Conservation (phyloP, 2,113 vertebrate genomes). For the Clarias magur region DNA sequence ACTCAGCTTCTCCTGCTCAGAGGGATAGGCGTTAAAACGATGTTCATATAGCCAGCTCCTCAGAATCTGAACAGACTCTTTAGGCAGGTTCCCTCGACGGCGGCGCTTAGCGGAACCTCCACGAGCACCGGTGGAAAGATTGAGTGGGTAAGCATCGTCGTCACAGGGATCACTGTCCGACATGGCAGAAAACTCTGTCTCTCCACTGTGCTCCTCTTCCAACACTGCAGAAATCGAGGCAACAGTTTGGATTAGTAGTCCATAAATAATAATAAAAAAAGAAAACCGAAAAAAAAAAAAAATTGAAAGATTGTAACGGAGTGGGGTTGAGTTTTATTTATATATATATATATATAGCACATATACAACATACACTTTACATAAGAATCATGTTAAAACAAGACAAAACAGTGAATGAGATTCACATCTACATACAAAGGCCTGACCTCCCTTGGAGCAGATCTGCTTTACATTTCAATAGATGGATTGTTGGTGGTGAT, state of each 20-base stretch:
- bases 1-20: slow-evolving; percentile 91
- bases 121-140: slow-evolving; percentile 68
- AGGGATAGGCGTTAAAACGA: slow-evolving; percentile 94
- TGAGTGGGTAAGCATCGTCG: slow-evolving; percentile 81
- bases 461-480: slow-evolving; percentile 3
- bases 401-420: slow-evolving; percentile 22
- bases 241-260: neutral
- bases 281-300: too few relatives aligned
- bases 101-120: slow-evolving; percentile 81
- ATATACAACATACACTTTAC: neutral
- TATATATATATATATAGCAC: neutral
- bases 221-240: slow-evolving; percentile 56
- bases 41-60: slow-evolving; percentile 94
- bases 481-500: slow-evolving; percentile 1
- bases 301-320: too few relatives aligned
- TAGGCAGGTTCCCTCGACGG: slow-evolving; percentile 93
- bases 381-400: neutral
- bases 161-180: slow-evolving; percentile 89
- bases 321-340: neutral
- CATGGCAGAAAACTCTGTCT: slow-evolving; percentile 76
- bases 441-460: neutral
- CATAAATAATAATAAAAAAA: too few relatives aligned
- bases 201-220: slow-evolving; percentile 64
- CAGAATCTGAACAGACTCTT: slow-evolving; percentile 91
- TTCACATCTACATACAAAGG: slow-evolving; percentile 15